phyloP scores from a whole-genome alignment of 2,797 vertebrate genomes.

The Phalloptychus januarius region DNA sequence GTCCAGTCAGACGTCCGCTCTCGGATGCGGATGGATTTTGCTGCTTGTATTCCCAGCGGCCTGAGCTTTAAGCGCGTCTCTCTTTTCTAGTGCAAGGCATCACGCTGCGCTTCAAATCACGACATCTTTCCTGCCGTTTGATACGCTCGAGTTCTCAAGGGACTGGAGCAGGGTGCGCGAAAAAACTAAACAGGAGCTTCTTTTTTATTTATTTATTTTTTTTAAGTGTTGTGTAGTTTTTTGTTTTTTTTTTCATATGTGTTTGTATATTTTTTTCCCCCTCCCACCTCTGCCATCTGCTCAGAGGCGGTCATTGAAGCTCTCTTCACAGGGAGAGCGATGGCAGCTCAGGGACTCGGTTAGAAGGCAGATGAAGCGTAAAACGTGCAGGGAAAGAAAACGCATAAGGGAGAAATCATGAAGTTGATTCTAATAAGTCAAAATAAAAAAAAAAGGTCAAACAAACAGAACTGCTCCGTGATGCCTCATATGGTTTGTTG shows the following conservation, averaged over 20 bases:
- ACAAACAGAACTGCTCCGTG: conserved; percentile 2
- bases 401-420: conserved; percentile 11
- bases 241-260: conserved; percentile 17
- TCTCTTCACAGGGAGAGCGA: conserved; percentile 59
- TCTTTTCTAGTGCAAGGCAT: conserved; percentile 20
- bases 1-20: conserved; percentile 26
- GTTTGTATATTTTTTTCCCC: conserved; percentile 22
- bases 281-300: conserved; percentile 70
- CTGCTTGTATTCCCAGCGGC: conserved; percentile 42
- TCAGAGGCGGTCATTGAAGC: conserved; percentile 58
- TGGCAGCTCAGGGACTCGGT: conserved; percentile 67
- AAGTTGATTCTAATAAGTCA: conserved; percentile 20
- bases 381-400: conserved; percentile 48
- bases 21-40: conserved; percentile 14
- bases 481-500: not conserved
- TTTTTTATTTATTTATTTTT: conserved; percentile 45
- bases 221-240: not conserved
- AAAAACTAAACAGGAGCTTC: conserved; percentile 35
- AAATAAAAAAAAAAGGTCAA: conserved; percentile 3
- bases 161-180: conserved; percentile 23
- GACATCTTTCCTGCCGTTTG: conserved; percentile 40
- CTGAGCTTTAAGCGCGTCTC: conserved; percentile 51
- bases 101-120: conserved; percentile 10
- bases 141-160: conserved; percentile 57
- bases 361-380: conserved; percentile 66